Base-by-base conservation (phyloP, 1,140 invertebrate genomes). In the Hormaphis cornu region DNA sequence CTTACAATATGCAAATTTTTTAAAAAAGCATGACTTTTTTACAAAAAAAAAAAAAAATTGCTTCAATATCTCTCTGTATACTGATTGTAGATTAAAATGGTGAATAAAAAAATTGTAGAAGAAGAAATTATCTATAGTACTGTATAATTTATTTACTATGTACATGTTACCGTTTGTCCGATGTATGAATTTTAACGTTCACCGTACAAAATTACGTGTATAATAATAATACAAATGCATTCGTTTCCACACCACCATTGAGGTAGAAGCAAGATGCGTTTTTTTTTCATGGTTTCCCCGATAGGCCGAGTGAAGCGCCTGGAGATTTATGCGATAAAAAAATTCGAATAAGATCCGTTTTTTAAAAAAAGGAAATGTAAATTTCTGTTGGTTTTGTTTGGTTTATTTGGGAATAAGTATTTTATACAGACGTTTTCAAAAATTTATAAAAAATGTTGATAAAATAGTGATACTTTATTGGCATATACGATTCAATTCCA, bases 221-320 rank as follows among this genome's bases (percentile, higher is more conserved):
- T 37, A 35, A 56, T 18, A 10, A 56, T 56, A 37, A 37, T 56
- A 56, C 10, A 5, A 56, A 56, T 56, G 33, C 53, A 56, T 37
- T 22, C 53, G 9, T 56, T 56, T 56, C 53, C 28, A 56, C 53
- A 56, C 53, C 53, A 56, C 53, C 30, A 56, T 56, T 35, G 53
- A 35, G 52, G 52, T 54, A 54, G 52, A 54, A 54, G 52, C 26
- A 10, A 1, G 28, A 28, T 2, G 52, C 52, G 52, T 54, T 54
- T 54, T 54, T 54, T 54, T 54, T 53, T 53, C 28, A 54, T 56
- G 30, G 53, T 56, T 35, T 37, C 53, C 30, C n/a, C 53, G 0
- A 1, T 22, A 56, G 53, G 30, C 53, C 53, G 7, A 40, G 37
- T 40, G n/a, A n/a, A n/a, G n/a, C n/a, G n/a, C n/a, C n/a, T n/a